phyloP scores from a whole-genome alignment of 2,113 vertebrate genomes.

The Hydrolagus affinis region DNA sequence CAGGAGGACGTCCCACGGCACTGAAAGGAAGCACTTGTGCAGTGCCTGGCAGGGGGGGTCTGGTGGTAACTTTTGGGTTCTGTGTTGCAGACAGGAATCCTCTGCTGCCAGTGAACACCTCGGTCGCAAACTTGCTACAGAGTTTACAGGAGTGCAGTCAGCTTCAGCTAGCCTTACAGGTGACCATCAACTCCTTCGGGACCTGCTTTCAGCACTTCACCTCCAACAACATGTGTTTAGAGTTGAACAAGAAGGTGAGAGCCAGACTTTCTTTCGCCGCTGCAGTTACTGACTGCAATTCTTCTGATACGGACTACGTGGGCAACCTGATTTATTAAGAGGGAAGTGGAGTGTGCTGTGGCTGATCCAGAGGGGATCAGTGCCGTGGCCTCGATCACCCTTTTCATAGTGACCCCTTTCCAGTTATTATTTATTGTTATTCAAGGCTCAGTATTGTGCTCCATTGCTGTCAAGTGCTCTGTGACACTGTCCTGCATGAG shows the following conservation, averaged over 20 bases:
- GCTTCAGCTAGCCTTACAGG: constrained; percentile 68
- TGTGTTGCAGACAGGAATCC: constrained; percentile 54
- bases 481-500: no score
- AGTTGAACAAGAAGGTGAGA: constrained; percentile 57
- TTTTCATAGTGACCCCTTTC: no score
- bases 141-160: constrained; percentile 85
- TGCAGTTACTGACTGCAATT: no score
- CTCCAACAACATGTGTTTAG: constrained; percentile 63
- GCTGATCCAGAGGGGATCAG: no score
- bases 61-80: background rate
- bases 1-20: no score
- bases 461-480: no score
- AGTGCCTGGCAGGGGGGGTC: no score
- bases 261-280: background rate
- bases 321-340: constrained; percentile 12
- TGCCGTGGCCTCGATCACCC: no score
- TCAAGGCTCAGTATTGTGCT: no score
- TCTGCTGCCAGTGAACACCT: constrained; percentile 52
- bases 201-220: constrained; percentile 72
- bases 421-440: no score
- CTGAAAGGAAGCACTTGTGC: no score
- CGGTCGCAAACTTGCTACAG: constrained; percentile 63
- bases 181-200: constrained; percentile 61
- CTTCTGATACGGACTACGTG: background rate
- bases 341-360: background rate